These are phyloP conservation scores for Solea senegalensis DNA, from an alignment of 2,113 vertebrate species.

Conservation along the genomic window DNA sequence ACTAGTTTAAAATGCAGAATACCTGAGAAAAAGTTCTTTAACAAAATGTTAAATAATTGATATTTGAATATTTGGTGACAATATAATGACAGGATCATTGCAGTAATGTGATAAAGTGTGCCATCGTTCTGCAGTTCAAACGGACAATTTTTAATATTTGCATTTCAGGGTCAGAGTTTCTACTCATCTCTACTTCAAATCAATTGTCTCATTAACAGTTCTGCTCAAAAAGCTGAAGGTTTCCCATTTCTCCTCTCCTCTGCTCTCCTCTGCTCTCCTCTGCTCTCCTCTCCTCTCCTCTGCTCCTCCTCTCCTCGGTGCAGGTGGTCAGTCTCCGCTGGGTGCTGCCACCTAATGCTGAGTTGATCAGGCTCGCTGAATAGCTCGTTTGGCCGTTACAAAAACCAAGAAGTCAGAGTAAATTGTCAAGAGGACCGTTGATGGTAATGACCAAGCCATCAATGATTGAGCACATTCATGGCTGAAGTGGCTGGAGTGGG, in stretches of 20 bases:
- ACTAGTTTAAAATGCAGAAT: too few species aligned
- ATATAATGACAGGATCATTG: too few species aligned
- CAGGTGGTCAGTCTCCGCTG: conserved; percentile 73
- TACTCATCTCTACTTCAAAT: too few species aligned
- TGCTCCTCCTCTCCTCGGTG: conserved; percentile 29
- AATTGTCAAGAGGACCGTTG: conserved; percentile 74
- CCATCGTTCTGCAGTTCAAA: too few species aligned
- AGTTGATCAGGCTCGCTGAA: conserved; percentile 74
- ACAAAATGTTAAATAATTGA: too few species aligned
- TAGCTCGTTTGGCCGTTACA: conserved; percentile 72
- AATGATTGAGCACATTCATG: conserved; percentile 83
- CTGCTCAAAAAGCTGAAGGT: background rate
- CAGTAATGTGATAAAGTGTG: too few species aligned
- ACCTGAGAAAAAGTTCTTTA: too few species aligned
- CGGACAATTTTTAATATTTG: too few species aligned
- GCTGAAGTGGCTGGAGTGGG: conserved; percentile 74
- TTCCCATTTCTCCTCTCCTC: background rate
- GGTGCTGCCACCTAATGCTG: conserved; percentile 60
- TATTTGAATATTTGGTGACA: too few species aligned
- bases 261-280: background rate
- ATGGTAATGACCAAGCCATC: conserved; percentile 76
- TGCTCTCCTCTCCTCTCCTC: conserved; percentile 15
- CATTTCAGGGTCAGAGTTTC: too few species aligned
- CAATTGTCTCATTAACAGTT: background rate
- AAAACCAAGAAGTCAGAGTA: conserved; percentile 75